Evolutionary conservation across 2,113 vertebrate species (phyloP).

Genomic region (Petaurus breviceps): DNA sequence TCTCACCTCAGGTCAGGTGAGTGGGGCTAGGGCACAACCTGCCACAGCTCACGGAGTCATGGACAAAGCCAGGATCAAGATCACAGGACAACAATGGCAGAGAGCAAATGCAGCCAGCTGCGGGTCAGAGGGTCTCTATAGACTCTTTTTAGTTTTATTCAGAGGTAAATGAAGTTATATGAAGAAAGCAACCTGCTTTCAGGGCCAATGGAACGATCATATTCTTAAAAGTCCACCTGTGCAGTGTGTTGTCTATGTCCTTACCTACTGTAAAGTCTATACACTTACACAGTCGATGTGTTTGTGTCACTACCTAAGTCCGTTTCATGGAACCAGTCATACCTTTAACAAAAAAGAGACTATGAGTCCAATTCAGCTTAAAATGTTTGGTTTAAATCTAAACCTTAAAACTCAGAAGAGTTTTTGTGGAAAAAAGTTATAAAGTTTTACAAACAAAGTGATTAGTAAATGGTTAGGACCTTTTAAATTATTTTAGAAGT

Average conservation of each 20-base stretch:
- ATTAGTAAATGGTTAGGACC: background rate
- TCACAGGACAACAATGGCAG: constrained; percentile 87
- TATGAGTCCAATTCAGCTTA: background rate
- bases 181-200: rapidly evolving
- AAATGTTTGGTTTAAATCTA: background rate
- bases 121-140: background rate
- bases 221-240: background rate
- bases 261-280: background rate
- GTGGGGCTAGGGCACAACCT: constrained; percentile 84
- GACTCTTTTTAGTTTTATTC: constrained; percentile 1
- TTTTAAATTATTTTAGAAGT: constrained; percentile 63
- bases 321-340: background rate
- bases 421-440: background rate
- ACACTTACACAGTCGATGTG: background rate
- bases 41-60: constrained; percentile 79
- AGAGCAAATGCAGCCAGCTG: constrained; percentile 75
- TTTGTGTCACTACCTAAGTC: background rate
- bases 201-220: background rate
- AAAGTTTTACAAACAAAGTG: constrained; percentile 17
- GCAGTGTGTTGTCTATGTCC: background rate
- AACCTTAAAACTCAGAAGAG: background rate
- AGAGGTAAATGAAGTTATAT: background rate
- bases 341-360: background rate
- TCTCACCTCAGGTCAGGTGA: constrained; percentile 74
- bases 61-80: constrained; percentile 86